Base-by-base conservation (phyloP, 2,113 vertebrate species). In the Lophochroa leadbeateri region DNA sequence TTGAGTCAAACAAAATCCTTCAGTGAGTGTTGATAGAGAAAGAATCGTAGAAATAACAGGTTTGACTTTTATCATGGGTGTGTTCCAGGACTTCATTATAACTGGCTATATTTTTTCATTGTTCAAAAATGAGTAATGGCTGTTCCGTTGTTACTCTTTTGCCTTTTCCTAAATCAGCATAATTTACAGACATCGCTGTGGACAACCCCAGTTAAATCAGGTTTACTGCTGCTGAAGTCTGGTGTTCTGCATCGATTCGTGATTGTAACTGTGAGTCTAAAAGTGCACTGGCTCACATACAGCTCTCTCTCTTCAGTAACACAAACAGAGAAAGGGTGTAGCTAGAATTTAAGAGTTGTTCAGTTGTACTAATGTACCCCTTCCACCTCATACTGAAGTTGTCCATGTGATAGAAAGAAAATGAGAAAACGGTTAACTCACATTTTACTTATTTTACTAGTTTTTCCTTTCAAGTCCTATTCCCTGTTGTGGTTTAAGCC, bases 221-320 rank as follows among this genome's bases (percentile, higher is more conserved):
- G 46, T 92, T 35, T 68, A 49, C 20, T 80, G 43, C 37, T 90
- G 80, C 57, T 16, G 4, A 31, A 9, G 10, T 71, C n/a, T 63
- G 27, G 5, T 21, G 12, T 50, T 69, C 25, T 46, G 2, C 43
- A 23, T 63, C 1, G 0, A 13, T 75, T 79, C 1, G 5, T 20
- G 8, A 9, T 11, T 85, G 7, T 50, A 24, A 50, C 3, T 37
- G n/a, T 47, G 44, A 55, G 12, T 55, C 10, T 44, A 6, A 46
- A 69, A 55, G 35, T 23, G 23, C 4, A 2, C 2, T 31, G 16
- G n/a, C 18, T 79, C 3, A 4, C 0, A 0, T 8, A 29, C 37
- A 53, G 33, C 31, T 50, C 28, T 67, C 27, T 87, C 74, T n/a
- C 11, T 37, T 87, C 41, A 8, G 57, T n/a, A 64, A 11, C 17